Conservation (phyloP, 2,797 vertebrate species). For the Macropodus opercularis region DNA sequence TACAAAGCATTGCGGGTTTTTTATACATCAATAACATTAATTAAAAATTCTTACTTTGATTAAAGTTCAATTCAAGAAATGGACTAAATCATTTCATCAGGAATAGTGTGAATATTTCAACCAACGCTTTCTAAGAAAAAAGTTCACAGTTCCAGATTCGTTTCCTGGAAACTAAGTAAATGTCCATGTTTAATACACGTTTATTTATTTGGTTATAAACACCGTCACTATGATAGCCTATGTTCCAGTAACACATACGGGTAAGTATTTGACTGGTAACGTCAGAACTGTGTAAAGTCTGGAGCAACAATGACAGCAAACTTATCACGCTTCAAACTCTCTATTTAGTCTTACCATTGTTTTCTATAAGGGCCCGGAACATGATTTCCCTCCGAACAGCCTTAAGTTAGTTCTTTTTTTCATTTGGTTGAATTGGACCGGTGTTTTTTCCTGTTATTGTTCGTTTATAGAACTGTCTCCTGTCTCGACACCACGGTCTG, state of each 20-base stretch:
- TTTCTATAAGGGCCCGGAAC: constrained; percentile 54
- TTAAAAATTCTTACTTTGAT: too few species aligned
- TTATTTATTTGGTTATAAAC: constrained; percentile 1
- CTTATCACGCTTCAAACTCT: constrained; percentile 55
- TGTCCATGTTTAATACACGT: not conserved
- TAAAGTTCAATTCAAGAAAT: too few species aligned
- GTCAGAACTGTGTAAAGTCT: constrained; percentile 11
- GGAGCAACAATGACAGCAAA: constrained; percentile 43
- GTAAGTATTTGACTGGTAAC: constrained; percentile 1
- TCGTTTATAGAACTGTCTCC: constrained; percentile 81
- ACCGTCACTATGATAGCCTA: not conserved
- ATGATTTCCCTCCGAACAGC: constrained; percentile 58
- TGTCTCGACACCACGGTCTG: constrained; percentile 71
- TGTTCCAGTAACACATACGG: not conserved
- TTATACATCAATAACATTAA: not conserved
- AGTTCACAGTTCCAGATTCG: not conserved
- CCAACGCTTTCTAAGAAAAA: not conserved
- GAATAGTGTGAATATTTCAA: too few species aligned
- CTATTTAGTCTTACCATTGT: constrained; percentile 72
- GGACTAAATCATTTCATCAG: too few species aligned
- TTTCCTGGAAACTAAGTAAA: not conserved
- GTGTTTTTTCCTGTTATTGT: constrained; percentile 85
- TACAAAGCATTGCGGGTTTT: not conserved
- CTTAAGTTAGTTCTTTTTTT: constrained; percentile 64
- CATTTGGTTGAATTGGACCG: constrained; percentile 71